phyloP scores from a whole-genome alignment of 2,113 vertebrate species.

The Nymphicus hollandicus region DNA sequence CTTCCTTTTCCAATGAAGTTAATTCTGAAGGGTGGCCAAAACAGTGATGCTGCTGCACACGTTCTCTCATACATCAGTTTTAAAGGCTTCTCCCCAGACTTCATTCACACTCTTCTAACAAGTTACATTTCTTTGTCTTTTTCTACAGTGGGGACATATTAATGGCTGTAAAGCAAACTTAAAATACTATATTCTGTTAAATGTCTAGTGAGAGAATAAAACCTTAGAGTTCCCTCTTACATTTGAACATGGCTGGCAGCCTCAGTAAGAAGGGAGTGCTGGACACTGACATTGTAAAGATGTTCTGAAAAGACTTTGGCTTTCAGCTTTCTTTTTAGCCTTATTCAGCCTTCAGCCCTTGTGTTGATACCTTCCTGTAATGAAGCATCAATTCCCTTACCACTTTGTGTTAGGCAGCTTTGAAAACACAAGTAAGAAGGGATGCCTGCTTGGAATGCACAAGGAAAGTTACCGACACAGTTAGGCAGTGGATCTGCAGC shows the following conservation, averaged over 20 bases:
- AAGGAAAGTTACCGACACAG: accelerated
- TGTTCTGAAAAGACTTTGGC: neutral
- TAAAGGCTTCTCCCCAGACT: neutral
- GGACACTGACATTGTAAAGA: neutral
- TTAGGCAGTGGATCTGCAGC: neutral
- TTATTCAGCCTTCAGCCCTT: neutral
- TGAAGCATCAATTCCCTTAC: neutral
- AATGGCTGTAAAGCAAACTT: neutral
- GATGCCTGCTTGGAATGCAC: neutral
- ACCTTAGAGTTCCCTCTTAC: neutral
- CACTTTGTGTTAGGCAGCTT: neutral
- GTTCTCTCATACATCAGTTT: neutral
- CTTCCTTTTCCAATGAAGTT: neutral
- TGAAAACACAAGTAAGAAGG: neutral
- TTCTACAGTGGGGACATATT: neutral
- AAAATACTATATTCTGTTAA: neutral
- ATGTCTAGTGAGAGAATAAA: neutral
- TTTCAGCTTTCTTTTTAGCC: neutral
- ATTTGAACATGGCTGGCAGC: neutral
- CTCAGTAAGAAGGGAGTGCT: neutral
- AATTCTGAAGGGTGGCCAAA: neutral
- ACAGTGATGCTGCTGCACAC: neutral
- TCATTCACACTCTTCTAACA: accelerated
- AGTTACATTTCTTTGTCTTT: neutral
- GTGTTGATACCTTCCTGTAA: neutral